Evolutionary conservation across 2,113 vertebrate species (phyloP).

Genomic region (Rhabdornis inornatus): DNA sequence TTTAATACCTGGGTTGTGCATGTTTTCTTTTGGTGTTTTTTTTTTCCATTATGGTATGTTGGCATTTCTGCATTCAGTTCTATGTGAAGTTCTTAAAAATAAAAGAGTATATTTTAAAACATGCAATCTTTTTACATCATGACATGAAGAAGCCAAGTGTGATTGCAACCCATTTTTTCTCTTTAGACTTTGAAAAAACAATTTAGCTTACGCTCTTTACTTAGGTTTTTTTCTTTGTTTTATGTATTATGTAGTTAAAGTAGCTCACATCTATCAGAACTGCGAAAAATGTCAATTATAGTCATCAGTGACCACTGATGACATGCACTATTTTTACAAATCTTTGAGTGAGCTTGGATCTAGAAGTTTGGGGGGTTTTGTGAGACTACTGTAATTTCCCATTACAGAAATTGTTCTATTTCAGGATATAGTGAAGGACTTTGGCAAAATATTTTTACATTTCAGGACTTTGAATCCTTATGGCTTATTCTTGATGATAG

Average conservation of each 20-base stretch:
- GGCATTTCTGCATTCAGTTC: not conserved
- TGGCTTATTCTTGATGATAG: constrained; percentile 70
- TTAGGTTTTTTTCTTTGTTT: not conserved
- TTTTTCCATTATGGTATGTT: rapidly evolving
- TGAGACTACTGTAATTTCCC: not conserved
- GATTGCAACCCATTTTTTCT: not conserved
- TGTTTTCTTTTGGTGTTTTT: not conserved
- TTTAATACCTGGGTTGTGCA: not conserved
- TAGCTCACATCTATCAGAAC: not conserved
- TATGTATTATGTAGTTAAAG: not conserved
- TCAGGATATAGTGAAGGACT: not conserved
- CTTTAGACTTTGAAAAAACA: not conserved
- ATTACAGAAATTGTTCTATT: not conserved
- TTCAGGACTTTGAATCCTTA: constrained; percentile 76
- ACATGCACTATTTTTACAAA: not conserved
- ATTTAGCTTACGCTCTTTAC: not conserved
- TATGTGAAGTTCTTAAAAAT: not conserved
- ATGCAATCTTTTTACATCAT: not conserved
- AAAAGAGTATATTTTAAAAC: not conserved
- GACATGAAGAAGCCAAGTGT: not conserved
- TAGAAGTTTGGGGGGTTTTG: not conserved
- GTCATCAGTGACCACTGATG: not conserved
- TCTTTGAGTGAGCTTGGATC: not conserved
- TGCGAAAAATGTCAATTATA: not conserved
- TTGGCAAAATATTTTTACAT: not conserved